These are phyloP conservation scores for Atherix ibis DNA, from an alignment of 2,888 invertebrate genomes.

Conservation along the genomic window DNA sequence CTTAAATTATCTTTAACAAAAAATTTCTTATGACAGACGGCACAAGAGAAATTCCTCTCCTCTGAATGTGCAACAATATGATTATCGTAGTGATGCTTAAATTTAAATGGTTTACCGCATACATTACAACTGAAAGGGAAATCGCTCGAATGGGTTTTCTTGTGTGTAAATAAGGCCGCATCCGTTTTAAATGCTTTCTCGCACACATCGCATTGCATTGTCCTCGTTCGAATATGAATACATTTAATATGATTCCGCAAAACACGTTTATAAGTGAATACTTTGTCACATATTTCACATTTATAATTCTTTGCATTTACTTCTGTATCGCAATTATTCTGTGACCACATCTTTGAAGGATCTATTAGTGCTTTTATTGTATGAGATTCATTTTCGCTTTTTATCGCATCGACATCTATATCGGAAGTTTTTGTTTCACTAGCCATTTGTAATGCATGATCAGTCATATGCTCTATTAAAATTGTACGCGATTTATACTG, in stretches of 20 bases:
- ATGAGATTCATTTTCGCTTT: too few species aligned
- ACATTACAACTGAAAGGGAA: conserved; percentile 35
- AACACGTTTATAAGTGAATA: conserved; percentile 34
- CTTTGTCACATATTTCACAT: conserved; percentile 35
- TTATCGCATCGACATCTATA: too few species aligned
- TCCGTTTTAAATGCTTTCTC: conserved; percentile 35
- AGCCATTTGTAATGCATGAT: conserved; percentile 25
- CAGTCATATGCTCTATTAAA: conserved; percentile 31
- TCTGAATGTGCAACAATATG: conserved; percentile 34
- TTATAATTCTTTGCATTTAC: too few species aligned
- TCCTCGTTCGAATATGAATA: conserved; percentile 33
- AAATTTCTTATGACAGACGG: conserved; percentile 34
- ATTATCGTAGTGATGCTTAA: conserved; percentile 33
- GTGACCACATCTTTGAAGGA: conserved; percentile 1
- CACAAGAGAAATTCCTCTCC: conserved; percentile 30
- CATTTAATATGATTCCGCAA: conserved; percentile 33
- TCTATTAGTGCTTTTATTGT: too few species aligned
- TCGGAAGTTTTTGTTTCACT: too few species aligned
- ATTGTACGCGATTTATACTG: conserved; percentile 25
- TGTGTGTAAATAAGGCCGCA: conserved; percentile 37
- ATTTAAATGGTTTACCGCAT: conserved; percentile 34
- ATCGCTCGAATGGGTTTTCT: conserved; percentile 31
- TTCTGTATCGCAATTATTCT: conserved; percentile 32
- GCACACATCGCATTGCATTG: conserved; percentile 34
- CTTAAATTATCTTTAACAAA: conserved; percentile 32